Percentiles rank a stretch among this genome's conserved stretches.
Conservation (phyloP, 1,140 invertebrate genomes). For the Homalodisca vitripennis region DNA sequence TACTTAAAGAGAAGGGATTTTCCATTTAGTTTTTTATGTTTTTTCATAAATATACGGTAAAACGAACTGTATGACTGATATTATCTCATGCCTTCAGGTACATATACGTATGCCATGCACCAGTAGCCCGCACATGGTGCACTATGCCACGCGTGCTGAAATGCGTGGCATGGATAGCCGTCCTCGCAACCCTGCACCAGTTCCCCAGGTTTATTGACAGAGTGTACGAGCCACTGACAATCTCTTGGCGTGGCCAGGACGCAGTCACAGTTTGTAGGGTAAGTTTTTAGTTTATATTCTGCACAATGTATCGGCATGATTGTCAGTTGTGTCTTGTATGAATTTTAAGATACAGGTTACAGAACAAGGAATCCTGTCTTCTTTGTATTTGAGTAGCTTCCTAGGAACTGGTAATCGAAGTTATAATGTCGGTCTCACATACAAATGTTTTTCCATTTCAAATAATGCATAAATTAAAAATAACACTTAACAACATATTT, state of each 20-base stretch:
- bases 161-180: conserved; percentile 70
- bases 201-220: conserved; percentile 74
- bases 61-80: too few species aligned
- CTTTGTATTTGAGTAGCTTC: not conserved
- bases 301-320: too few species aligned
- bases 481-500: too few species aligned
- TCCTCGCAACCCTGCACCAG: conserved; percentile 76
- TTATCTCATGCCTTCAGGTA: too few species aligned
- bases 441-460: too few species aligned
- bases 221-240: conserved; percentile 53
- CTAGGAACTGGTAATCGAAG: too few species aligned
- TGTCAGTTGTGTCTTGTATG: not conserved
- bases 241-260: conserved; percentile 62
- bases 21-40: too few species aligned
- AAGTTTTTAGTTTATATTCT: conserved; percentile 18
- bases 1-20: too few species aligned
- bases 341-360: not conserved
- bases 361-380: not conserved
- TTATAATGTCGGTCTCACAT: too few species aligned
- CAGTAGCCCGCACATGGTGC: conserved; percentile 80
- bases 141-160: conserved; percentile 79
- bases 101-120: conserved; percentile 89
- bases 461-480: too few species aligned
- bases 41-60: too few species aligned
- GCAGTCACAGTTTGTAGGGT: conserved; percentile 47